Evolutionary conservation across 2,888 invertebrate genomes (phyloP).

Genomic region (Lucinisca nassula): DNA sequence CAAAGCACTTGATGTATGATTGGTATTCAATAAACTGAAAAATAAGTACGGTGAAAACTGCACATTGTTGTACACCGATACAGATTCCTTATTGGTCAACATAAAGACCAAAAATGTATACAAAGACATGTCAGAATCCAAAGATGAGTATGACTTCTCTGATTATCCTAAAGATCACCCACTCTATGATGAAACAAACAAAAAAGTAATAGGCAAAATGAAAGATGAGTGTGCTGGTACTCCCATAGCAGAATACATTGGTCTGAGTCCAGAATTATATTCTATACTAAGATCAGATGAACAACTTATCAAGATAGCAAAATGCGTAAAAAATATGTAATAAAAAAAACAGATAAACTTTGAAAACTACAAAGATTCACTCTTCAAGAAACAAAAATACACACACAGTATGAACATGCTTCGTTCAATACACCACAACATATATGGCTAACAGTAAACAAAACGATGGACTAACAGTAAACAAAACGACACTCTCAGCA

Average conservation of each 20-base stretch:
- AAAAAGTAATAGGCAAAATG: constrained; percentile 52
- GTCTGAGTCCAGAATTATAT: too few relatives aligned
- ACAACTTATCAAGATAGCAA: constrained; percentile 30
- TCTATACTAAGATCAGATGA: too few relatives aligned
- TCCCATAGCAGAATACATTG: too few relatives aligned
- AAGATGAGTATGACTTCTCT: constrained; percentile 52
- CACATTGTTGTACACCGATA: too few relatives aligned
- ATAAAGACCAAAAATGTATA: too few relatives aligned
- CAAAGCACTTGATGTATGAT: too few relatives aligned
- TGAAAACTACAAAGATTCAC: constrained; percentile 50
- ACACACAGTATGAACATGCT: constrained; percentile 64
- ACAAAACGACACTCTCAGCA: constrained; percentile 66
- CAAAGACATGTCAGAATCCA: constrained; percentile 74
- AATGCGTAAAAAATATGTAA: constrained; percentile 5
- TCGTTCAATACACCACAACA: constrained; percentile 55
- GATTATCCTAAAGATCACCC: constrained; percentile 52
- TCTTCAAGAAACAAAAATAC: constrained; percentile 60
- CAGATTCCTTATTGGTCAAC: too few relatives aligned
- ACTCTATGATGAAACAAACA: constrained; percentile 52
- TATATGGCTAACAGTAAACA: constrained; percentile 53
- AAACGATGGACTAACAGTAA: constrained; percentile 44
- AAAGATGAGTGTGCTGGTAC: constrained; percentile 51
- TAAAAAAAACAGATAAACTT: constrained; percentile 40
- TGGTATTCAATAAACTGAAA: constrained; percentile 83
- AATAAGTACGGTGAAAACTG: constrained; percentile 72